Percentiles rank a stretch among this genome's conserved stretches.
Evolutionary conservation across 1,140 invertebrate genomes (phyloP).

Genomic region (Neocloeon triangulifer): DNA sequence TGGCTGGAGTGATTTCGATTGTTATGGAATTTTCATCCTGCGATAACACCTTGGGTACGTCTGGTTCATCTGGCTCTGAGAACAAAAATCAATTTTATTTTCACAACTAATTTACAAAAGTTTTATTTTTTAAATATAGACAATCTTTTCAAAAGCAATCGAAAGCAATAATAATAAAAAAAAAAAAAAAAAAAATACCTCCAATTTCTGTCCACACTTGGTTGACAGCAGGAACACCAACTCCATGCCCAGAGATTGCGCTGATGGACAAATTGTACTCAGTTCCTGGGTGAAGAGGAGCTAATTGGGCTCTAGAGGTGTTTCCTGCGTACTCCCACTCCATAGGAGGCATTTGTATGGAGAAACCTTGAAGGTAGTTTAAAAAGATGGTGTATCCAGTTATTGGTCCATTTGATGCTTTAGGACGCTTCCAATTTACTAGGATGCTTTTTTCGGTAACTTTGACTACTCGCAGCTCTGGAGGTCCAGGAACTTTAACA

Average conservation of each 20-base stretch:
- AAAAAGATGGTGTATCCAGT: slow-evolving; percentile 26
- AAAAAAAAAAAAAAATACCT: slow-evolving; percentile 5
- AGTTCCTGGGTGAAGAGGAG: slow-evolving; percentile 43
- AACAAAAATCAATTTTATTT: slow-evolving; percentile 4
- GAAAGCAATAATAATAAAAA: background rate
- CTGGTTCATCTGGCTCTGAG: slow-evolving; percentile 35
- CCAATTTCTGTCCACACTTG: slow-evolving; percentile 41
- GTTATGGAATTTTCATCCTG: slow-evolving; percentile 28
- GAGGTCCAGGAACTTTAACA: slow-evolving; percentile 4
- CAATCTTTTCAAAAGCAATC: slow-evolving; percentile 1
- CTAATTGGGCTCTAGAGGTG: slow-evolving; percentile 19
- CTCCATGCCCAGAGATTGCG: slow-evolving; percentile 32
- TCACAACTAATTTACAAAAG: too few relatives aligned
- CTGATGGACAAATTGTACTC: slow-evolving; percentile 42
- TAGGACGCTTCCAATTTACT: slow-evolving; percentile 30
- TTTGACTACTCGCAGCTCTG: slow-evolving; percentile 9
- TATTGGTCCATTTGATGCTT: slow-evolving; percentile 32
- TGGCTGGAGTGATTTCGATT: slow-evolving; percentile 31
- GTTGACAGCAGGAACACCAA: slow-evolving; percentile 26
- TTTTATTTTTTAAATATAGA: slow-evolving; percentile 5
- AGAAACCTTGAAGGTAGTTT: slow-evolving; percentile 12
- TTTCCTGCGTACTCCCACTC: slow-evolving; percentile 19
- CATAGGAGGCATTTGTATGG: slow-evolving; percentile 14
- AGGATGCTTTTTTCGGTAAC: slow-evolving; percentile 16
- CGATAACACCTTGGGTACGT: slow-evolving; percentile 31